Evolutionary conservation across 2,113 vertebrate genomes (phyloP).

Genomic region (Muntiacus reevesi): DNA sequence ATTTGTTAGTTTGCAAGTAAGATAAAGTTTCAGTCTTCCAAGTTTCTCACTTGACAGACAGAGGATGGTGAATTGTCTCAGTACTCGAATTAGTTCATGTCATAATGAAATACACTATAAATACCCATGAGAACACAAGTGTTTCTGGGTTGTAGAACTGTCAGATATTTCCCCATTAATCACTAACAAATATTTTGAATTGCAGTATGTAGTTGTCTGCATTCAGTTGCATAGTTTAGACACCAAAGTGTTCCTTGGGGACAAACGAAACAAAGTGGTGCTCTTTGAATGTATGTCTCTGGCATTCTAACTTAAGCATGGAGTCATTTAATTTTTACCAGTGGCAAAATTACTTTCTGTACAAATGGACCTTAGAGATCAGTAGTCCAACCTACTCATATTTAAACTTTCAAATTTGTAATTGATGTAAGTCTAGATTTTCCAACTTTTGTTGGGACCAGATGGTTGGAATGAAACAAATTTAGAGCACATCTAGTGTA

Average conservation of each 20-base stretch:
- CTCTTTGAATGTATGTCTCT: constrained; percentile 19
- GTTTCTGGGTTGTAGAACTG: neutral
- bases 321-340: constrained; percentile 28
- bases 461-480: neutral
- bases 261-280: constrained; percentile 20
- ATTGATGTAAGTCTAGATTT: neutral
- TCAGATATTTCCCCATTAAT: constrained; percentile 10
- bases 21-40: neutral
- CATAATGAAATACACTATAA: neutral
- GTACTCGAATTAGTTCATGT: neutral
- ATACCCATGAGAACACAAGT: neutral
- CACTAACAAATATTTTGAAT: constrained; percentile 38
- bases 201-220: neutral
- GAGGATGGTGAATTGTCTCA: neutral
- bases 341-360: neutral
- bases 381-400: neutral
- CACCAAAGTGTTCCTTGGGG: neutral
- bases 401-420: constrained; percentile 27
- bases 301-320: constrained; percentile 1
- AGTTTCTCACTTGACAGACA: neutral
- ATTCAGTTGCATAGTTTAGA: neutral
- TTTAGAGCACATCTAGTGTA: neutral
- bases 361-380: constrained; percentile 5
- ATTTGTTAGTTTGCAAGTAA: neutral
- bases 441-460: neutral